phyloP scores from a whole-genome alignment of 2,113 vertebrate genomes.

The Gymnarchus niloticus region DNA sequence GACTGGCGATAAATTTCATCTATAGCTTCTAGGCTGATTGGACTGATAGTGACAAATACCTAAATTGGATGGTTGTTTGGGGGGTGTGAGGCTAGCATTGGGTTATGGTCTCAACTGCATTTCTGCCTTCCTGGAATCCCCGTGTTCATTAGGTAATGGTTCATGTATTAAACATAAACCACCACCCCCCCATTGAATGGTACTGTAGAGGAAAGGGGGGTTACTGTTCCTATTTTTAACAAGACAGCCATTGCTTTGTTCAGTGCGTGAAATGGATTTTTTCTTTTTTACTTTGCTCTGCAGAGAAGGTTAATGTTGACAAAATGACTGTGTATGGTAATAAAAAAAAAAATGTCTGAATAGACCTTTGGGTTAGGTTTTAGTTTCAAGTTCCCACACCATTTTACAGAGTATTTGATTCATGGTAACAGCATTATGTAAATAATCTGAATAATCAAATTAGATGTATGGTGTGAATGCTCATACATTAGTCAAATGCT shows the following conservation, averaged over 20 bases:
- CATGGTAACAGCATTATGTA: background rate
- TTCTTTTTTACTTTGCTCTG: too few species aligned
- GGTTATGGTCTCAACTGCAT: conserved; percentile 50
- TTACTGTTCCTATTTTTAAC: conserved; percentile 16
- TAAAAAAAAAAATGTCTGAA: background rate
- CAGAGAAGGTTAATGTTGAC: background rate
- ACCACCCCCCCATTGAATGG: background rate
- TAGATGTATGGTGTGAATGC: background rate
- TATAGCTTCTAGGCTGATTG: conserved; percentile 54
- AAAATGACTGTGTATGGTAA: background rate
- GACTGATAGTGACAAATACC: conserved; percentile 54
- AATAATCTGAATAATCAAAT: background rate
- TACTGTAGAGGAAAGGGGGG: conserved; percentile 24
- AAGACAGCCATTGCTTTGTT: background rate
- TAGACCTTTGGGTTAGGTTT: background rate
- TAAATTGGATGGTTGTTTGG: conserved; percentile 31
- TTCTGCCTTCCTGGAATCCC: conserved; percentile 51
- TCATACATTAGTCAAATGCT: background rate
- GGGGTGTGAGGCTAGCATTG: conserved; percentile 37
- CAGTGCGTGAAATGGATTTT: background rate
- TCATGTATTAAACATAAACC: conserved; percentile 49
- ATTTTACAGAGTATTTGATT: background rate
- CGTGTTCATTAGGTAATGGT: conserved; percentile 51
- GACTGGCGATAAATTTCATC: conserved; percentile 61
- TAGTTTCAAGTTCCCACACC: background rate